Evolutionary conservation across 2,113 vertebrate genomes (phyloP).

Genomic region (Onychostruthus taczanowskii): DNA sequence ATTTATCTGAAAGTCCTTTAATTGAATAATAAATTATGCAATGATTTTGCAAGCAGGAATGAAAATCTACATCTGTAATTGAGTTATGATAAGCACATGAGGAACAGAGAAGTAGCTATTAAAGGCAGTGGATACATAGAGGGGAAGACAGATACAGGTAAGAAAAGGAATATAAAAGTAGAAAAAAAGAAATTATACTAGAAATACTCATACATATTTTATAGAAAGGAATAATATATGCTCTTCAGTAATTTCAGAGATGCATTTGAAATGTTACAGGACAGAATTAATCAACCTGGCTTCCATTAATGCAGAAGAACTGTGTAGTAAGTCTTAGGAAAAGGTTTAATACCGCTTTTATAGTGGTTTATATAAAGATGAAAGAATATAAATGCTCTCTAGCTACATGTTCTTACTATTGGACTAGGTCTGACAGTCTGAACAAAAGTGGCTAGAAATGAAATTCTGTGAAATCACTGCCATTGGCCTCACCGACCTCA

Average conservation of each 20-base stretch:
- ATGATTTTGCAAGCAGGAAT: slow-evolving; percentile 62
- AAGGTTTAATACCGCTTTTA: background rate
- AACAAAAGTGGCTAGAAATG: background rate
- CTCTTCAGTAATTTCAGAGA: background rate
- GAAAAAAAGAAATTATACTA: background rate
- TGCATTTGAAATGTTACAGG: background rate
- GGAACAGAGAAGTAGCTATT: slow-evolving; percentile 16
- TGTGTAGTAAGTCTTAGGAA: background rate
- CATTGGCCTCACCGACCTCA: background rate
- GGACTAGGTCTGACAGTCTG: background rate
- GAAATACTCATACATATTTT: background rate
- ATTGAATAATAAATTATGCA: slow-evolving; percentile 40
- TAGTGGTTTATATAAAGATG: background rate
- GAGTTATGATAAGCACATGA: slow-evolving; percentile 41
- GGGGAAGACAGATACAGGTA: background rate
- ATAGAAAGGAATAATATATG: background rate
- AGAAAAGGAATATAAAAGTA: background rate
- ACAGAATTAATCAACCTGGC: background rate
- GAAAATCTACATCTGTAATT: slow-evolving; percentile 56
- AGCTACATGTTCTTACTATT: background rate
- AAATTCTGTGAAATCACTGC: background rate
- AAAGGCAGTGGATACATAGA: background rate
- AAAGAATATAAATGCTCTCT: background rate
- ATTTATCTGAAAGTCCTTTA: slow-evolving; percentile 62
- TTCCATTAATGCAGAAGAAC: background rate